phyloP scores from a whole-genome alignment of 2,888 invertebrate species.

The Tethea ocularis region DNA sequence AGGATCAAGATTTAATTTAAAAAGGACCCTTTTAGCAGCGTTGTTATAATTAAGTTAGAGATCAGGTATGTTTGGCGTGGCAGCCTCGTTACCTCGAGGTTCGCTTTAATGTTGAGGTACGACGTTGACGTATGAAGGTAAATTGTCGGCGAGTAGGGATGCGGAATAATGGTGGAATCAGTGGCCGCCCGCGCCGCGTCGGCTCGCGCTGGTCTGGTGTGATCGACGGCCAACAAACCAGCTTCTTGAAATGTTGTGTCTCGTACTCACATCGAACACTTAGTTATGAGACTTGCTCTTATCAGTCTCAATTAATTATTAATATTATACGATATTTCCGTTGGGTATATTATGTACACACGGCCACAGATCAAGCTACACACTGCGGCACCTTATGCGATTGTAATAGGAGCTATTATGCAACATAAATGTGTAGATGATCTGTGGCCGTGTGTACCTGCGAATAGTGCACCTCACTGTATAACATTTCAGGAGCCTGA shows the following conservation, averaged over 20 bases:
- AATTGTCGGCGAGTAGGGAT: background rate
- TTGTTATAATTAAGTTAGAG: slow-evolving; percentile 20
- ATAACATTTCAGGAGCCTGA: no score
- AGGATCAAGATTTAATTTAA: slow-evolving; percentile 33
- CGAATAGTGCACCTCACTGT: no score
- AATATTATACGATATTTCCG: no score
- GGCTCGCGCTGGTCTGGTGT: background rate
- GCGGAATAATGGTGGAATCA: background rate
- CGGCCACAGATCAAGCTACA: no score
- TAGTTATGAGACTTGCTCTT: no score
- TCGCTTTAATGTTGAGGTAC: background rate
- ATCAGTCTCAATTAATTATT: no score
- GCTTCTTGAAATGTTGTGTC: background rate
- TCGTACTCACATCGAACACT: no score
- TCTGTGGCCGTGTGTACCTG: no score
- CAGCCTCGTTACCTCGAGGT: background rate
- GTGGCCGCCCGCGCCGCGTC: background rate
- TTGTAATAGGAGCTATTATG: no score
- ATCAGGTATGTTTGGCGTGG: slow-evolving; percentile 13
- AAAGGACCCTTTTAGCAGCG: slow-evolving; percentile 21
- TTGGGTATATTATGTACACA: no score
- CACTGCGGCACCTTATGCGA: no score
- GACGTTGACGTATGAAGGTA: background rate
- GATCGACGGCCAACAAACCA: background rate
- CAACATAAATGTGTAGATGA: no score